Conservation (phyloP, 2,888 invertebrate genomes). For the Leptinotarsa juncta region DNA sequence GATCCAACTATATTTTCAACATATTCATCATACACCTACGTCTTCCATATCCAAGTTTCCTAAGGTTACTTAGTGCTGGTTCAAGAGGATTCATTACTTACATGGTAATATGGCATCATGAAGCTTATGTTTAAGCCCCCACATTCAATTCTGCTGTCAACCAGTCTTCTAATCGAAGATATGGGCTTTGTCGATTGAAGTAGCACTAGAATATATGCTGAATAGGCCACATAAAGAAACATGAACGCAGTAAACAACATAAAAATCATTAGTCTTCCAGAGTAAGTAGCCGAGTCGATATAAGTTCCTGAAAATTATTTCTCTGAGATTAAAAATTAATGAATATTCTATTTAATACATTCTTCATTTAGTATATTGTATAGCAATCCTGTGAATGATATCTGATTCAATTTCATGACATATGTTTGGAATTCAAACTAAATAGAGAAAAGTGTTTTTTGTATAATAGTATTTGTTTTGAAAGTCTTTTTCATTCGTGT, state of each 20-base stretch:
- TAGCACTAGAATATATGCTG: slow-evolving; percentile 68
- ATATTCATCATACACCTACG: too few species aligned
- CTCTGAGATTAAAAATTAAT: too few species aligned
- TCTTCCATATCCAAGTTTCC: too few species aligned
- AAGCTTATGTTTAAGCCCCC: slow-evolving; percentile 65
- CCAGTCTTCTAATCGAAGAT: slow-evolving; percentile 60
- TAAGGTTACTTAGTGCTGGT: too few species aligned
- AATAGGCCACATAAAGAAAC: slow-evolving; percentile 67
- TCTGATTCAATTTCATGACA: too few species aligned
- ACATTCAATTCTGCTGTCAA: slow-evolving; percentile 64
- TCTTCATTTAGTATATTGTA: not conserved
- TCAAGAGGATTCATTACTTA: slow-evolving; percentile 44
- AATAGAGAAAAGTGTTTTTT: too few species aligned
- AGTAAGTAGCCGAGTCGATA: slow-evolving; percentile 60
- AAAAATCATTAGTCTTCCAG: slow-evolving; percentile 64
- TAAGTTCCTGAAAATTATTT: slow-evolving; percentile 58
- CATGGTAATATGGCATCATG: slow-evolving; percentile 64
- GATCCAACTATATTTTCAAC: too few species aligned
- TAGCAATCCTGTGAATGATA: too few species aligned
- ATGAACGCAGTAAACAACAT: slow-evolving; percentile 64
- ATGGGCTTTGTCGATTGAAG: slow-evolving; percentile 66
- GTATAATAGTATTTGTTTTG: too few species aligned
- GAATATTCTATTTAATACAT: not conserved
- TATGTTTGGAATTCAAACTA: too few species aligned
- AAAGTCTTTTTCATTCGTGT: too few species aligned